Base-by-base conservation (phyloP, 2,888 invertebrate genomes). In the Calliphora vomitoria region DNA sequence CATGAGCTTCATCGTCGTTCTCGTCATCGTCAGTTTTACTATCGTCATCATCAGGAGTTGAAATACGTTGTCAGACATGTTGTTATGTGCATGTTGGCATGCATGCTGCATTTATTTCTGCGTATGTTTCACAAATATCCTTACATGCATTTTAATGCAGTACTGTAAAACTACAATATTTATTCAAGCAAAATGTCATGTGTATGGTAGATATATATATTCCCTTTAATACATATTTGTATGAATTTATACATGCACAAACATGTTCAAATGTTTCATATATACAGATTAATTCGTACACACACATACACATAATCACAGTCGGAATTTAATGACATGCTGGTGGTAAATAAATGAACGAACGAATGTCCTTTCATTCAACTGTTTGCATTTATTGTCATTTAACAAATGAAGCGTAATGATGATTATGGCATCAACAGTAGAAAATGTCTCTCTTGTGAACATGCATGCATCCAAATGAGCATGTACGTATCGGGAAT, bases 381-480 rank as follows among this genome's bases (percentile, higher is more conserved):
- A 82, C 18, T 72, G 72, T 72, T 81, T 72, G 60, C 55, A 83
- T 80, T 79, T 85, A 80, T 86, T 86, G 79, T 64, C 71, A 69
- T 86, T 80, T 66, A 83, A 72, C 76, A 86, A 81, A 86, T 86
- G 83, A 80, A 86, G 80, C 83, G 71, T 80, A 83, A 83, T 86
- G 80, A 64, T 66, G 83, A 86, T 83, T 86, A 83, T 66, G 55
- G 50, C 83, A 76, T 80, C 79, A 71, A 75, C 78, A 64, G 53
- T 25, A 47, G 38, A 75, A 55, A 35, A 53, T n/a, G 25, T 64
- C 31, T 18, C 18, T 50, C 25, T 55, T 55, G 18, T 11, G 41
- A 4, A 58, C 13, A 20, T 41, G 11, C 4, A 15, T 3, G 20
- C 25, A 4, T 31, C n/a, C 11, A 8, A 11, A 41, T 11, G 38